These are phyloP conservation scores for Poeciliopsis retropinna DNA, from an alignment of 2,113 vertebrate species.

Conservation along the genomic window DNA sequence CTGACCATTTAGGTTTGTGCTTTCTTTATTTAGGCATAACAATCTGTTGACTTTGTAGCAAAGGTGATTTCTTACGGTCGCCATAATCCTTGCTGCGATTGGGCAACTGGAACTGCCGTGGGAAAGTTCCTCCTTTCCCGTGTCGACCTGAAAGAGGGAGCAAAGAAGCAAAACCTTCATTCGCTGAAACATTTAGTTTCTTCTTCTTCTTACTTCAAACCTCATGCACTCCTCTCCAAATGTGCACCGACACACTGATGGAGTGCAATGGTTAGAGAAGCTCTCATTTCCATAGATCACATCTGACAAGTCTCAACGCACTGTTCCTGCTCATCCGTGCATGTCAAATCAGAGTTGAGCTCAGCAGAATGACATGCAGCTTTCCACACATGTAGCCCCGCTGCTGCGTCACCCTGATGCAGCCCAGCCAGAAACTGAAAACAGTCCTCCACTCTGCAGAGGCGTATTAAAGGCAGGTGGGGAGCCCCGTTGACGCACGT, in stretches of 20 bases:
- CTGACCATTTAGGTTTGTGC: constrained; percentile 1
- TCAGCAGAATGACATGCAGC: constrained; percentile 4
- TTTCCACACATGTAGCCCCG: too few relatives aligned
- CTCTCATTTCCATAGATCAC: constrained; percentile 16
- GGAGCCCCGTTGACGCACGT: constrained; percentile 67
- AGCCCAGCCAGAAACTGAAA: constrained; percentile 36
- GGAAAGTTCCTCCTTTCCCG: constrained; percentile 91
- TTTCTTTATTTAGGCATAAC: constrained; percentile 5
- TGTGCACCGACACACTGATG: background rate
- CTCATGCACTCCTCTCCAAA: background rate
- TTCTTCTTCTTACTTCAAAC: background rate
- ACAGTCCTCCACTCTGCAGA: constrained; percentile 22
- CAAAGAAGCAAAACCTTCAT: constrained; percentile 27
- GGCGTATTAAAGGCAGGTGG: constrained; percentile 69
- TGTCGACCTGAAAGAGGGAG: constrained; percentile 79
- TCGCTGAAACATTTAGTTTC: background rate
- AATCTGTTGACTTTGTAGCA: constrained; percentile 32
- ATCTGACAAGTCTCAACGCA: constrained; percentile 1
- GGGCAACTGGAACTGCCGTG: constrained; percentile 88
- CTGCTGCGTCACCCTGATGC: constrained; percentile 23
- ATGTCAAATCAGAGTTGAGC: constrained; percentile 29
- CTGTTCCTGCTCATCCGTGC: constrained; percentile 14
- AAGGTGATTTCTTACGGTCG: constrained; percentile 82
- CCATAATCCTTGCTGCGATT: constrained; percentile 90
- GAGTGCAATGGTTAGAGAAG: background rate